Conservation (phyloP, 92 coral and sea anemone species). For the Meandrina meandrites region DNA sequence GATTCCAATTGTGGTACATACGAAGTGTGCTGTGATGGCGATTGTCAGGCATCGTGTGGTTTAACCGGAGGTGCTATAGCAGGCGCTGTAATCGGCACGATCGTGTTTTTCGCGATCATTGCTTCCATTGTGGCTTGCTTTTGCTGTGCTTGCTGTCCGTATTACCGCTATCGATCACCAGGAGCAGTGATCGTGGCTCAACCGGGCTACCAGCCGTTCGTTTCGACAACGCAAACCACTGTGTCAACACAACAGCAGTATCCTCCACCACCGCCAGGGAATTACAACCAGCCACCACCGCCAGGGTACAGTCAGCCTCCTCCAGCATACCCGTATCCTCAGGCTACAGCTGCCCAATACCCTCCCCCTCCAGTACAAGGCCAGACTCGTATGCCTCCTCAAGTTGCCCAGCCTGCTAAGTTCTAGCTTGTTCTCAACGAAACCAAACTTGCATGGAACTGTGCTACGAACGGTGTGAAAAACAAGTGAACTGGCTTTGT, state of each 20-base stretch:
- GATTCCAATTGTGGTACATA: slow-evolving; percentile 7
- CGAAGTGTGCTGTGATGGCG: slow-evolving; percentile 10
- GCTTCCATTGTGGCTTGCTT: slow-evolving; percentile 2
- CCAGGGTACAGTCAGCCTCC: slow-evolving; percentile 1
- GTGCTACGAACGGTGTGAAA: background rate
- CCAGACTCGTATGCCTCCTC: background rate
- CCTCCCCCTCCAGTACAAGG: background rate
- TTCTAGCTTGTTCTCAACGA: background rate
- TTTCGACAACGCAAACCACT: background rate
- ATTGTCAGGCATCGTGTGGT: background rate
- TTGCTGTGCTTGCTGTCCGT: slow-evolving; percentile 36
- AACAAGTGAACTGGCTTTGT: background rate
- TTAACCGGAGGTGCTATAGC: background rate
- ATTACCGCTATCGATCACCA: slow-evolving; percentile 10
- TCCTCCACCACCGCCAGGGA: slow-evolving; percentile 14
- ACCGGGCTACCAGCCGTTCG: background rate
- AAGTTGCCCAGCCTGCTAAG: background rate
- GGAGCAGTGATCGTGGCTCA: background rate
- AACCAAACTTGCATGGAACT: background rate
- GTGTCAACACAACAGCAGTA: slow-evolving; percentile 2
- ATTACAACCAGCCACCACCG: slow-evolving; percentile 13
- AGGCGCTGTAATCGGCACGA: slow-evolving; percentile 4
- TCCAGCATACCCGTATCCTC: background rate
- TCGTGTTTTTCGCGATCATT: background rate
- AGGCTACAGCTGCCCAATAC: background rate